phyloP scores from a whole-genome alignment of 2,888 invertebrate species.

The Pachycephus smyrnensis region DNA sequence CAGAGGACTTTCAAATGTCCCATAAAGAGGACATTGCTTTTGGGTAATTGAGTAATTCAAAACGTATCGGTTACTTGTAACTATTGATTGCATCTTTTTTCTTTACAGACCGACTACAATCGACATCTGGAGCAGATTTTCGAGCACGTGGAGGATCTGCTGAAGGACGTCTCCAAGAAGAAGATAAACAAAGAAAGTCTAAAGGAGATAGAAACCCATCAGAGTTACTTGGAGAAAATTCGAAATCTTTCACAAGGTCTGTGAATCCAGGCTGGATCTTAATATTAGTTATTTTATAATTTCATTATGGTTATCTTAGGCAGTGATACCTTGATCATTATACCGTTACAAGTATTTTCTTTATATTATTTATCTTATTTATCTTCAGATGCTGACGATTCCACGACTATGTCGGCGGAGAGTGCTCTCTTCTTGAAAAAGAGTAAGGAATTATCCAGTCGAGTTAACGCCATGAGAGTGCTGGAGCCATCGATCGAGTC shows the following conservation, averaged over 20 bases:
- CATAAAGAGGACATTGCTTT: neutral
- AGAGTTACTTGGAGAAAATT: constrained; percentile 49
- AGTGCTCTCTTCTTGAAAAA: constrained; percentile 66
- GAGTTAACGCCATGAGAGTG: constrained; percentile 52
- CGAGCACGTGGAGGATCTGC: constrained; percentile 70
- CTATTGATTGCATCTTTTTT: constrained; percentile 19
- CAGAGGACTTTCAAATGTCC: neutral
- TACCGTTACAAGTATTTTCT: neutral
- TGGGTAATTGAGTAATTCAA: neutral
- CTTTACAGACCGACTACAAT: constrained; percentile 74
- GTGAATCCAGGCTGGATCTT: neutral
- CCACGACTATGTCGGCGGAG: constrained; percentile 66
- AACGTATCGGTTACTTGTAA: neutral
- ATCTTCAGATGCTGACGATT: constrained; percentile 34
- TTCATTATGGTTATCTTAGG: neutral
- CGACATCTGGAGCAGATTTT: constrained; percentile 80
- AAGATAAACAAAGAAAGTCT: constrained; percentile 43
- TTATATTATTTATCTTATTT: neutral
- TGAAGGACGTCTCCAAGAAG: constrained; percentile 69
- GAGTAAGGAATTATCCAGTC: constrained; percentile 56
- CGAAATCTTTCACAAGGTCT: constrained; percentile 52
- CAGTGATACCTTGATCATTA: neutral
- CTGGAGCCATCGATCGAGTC: constrained; percentile 26
- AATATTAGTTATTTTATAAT: neutral
- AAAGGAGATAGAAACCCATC: constrained; percentile 45